Percentiles rank a stretch among this genome's conserved stretches.
These are phyloP conservation scores for Rhea pennata DNA, from an alignment of 2,113 vertebrate genomes.

Conservation along the genomic window DNA sequence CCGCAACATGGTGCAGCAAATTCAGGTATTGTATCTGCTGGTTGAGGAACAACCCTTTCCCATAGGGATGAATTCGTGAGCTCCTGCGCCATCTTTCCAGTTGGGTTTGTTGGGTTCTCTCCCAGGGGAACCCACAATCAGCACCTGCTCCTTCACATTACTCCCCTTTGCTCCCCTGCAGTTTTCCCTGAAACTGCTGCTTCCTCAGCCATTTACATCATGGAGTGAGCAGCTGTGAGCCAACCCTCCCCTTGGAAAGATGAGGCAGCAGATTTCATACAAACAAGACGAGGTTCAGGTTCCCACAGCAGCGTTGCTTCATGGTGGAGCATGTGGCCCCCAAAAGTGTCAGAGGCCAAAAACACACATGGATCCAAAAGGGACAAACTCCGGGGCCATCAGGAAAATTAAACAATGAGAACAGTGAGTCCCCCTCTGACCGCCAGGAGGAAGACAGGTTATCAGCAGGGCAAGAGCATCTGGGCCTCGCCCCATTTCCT, in stretches of 20 bases:
- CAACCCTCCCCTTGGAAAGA: not conserved
- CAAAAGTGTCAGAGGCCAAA: not conserved
- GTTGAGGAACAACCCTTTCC: not conserved
- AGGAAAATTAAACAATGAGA: not conserved
- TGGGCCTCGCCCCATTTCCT: too few relatives aligned
- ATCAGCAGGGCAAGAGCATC: too few relatives aligned
- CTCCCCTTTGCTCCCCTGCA: too few relatives aligned
- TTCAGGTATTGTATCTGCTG: conserved; percentile 83
- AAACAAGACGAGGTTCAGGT: too few relatives aligned
- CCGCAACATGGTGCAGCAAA: conserved; percentile 96
- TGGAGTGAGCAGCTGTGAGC: not conserved
- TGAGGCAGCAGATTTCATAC: accelerated
- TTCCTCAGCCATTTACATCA: not conserved
- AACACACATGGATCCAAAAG: not conserved
- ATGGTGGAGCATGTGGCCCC: too few relatives aligned
- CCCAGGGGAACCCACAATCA: not conserved
- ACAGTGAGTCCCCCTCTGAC: not conserved
- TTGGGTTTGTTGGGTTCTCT: not conserved
- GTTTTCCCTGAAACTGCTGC: not conserved
- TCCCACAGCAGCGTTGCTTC: too few relatives aligned
- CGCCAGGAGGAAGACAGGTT: too few relatives aligned
- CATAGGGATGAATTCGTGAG: not conserved
- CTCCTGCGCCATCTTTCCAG: not conserved
- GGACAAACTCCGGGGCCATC: not conserved
- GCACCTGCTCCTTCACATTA: not conserved